These are phyloP conservation scores for Mesaphorura yosii DNA, from an alignment of 1,140 invertebrate genomes.

Conservation along the genomic window DNA sequence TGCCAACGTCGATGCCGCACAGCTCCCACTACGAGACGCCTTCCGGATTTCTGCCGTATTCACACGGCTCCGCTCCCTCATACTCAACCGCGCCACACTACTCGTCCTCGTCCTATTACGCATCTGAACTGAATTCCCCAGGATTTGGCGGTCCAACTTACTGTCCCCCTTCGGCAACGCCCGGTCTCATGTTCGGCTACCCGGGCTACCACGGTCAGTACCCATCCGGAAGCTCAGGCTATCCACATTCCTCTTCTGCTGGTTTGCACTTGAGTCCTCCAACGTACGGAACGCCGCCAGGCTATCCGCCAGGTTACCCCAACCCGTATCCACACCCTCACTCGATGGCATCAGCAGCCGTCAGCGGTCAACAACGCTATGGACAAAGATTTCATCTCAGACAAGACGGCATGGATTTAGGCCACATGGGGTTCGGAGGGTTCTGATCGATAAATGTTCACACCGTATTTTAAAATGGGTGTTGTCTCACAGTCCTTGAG, in stretches of 20 bases:
- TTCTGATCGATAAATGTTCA: constrained; percentile 41
- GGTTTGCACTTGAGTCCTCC: constrained; percentile 18
- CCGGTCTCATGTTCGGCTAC: constrained; percentile 32
- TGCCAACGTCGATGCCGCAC: constrained; percentile 18
- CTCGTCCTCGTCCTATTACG: constrained; percentile 23
- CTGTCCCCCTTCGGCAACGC: constrained; percentile 31
- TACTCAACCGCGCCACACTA: constrained; percentile 24
- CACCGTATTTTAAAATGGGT: too few relatives aligned
- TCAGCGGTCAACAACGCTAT: constrained; percentile 9
- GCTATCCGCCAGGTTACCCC: constrained; percentile 21
- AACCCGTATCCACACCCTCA: constrained; percentile 8
- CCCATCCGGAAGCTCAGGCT: constrained; percentile 10
- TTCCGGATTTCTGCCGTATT: constrained; percentile 27
- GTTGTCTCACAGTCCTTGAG: too few relatives aligned
- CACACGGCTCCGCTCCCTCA: constrained; percentile 16
- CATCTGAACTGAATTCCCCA: constrained; percentile 21
- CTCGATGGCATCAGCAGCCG: neutral
- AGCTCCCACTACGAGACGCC: constrained; percentile 12
- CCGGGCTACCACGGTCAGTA: constrained; percentile 24
- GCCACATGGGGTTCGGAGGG: constrained; percentile 43
- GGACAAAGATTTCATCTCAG: constrained; percentile 23
- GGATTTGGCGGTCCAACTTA: constrained; percentile 24
- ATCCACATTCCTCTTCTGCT: constrained; percentile 16
- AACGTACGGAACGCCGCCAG: constrained; percentile 17
- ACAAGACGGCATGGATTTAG: constrained; percentile 38